These are phyloP conservation scores for Cynaeus angustus DNA, from an alignment of 2,888 invertebrate genomes.

Conservation along the genomic window DNA sequence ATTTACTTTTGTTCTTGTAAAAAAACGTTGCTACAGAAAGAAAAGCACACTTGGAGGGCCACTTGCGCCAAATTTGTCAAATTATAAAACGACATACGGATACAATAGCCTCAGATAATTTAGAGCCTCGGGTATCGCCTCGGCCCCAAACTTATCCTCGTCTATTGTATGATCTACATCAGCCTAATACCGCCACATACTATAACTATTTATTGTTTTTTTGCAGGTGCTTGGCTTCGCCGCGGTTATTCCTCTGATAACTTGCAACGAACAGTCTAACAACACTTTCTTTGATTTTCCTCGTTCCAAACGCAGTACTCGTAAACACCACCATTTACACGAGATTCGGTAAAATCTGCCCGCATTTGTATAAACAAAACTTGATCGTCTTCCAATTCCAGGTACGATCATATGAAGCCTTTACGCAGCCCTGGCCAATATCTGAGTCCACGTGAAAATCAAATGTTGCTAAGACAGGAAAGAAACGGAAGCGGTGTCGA, in stretches of 20 bases:
- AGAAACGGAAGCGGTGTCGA: conserved; percentile 75
- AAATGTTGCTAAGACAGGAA: conserved; percentile 74
- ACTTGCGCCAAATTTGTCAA: no score
- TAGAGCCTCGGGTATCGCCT: no score
- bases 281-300: conserved; percentile 60
- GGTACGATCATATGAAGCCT: conserved; percentile 60
- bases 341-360: conserved; percentile 53
- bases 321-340: conserved; percentile 54
- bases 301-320: conserved; percentile 61
- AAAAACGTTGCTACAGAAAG: no score
- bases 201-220: not conserved
- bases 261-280: conserved; percentile 66
- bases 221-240: conserved; percentile 77
- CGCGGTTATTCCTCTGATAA: conserved; percentile 72
- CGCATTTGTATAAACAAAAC: not conserved
- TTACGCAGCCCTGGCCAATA: conserved; percentile 66
- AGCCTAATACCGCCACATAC: no score
- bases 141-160: no score
- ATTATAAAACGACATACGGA: no score
- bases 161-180: no score
- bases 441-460: conserved; percentile 79
- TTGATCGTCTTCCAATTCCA: conserved; percentile 42
- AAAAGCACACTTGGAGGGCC: no score
- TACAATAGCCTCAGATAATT: no score
- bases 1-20: no score